Percentiles rank a stretch among this genome's conserved stretches.
Conservation (phyloP, 2,113 vertebrate genomes). For the Sus scrofa region DNA sequence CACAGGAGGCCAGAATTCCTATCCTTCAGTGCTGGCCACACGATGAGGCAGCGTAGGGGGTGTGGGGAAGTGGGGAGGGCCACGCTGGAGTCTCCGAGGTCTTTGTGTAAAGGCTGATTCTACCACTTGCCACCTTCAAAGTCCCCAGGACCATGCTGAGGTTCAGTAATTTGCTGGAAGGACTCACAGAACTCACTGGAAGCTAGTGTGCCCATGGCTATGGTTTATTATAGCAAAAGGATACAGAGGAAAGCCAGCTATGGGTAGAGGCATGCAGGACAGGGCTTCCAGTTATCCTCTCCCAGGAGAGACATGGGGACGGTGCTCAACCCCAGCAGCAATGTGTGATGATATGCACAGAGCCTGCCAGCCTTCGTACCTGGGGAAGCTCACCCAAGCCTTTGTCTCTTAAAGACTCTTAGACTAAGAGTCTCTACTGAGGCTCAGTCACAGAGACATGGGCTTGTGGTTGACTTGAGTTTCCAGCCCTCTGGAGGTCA, state of each 20-base stretch:
- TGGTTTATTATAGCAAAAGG: neutral
- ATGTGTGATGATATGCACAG: neutral
- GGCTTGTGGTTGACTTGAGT: neutral
- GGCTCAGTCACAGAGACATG: neutral
- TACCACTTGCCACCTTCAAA: neutral
- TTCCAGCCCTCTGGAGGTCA: neutral
- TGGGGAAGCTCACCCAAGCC: neutral
- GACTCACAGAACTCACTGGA: neutral
- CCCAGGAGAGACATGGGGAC: accelerated
- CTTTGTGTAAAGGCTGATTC: neutral
- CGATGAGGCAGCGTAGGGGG: accelerated
- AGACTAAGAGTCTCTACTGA: neutral
- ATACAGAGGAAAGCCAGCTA: neutral
- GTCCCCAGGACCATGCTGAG: neutral
- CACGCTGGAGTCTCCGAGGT: neutral
- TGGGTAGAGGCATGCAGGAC: neutral
- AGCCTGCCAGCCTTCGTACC: neutral
- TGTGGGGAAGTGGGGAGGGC: neutral
- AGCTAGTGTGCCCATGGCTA: neutral
- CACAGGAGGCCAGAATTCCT: neutral
- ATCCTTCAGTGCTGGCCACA: neutral
- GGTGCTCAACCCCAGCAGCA: accelerated
- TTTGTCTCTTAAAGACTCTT: neutral
- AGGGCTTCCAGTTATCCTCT: neutral
- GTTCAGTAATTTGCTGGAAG: neutral